Conservation (phyloP, 1,140 invertebrate species). For the Ganaspis sp. region DNA sequence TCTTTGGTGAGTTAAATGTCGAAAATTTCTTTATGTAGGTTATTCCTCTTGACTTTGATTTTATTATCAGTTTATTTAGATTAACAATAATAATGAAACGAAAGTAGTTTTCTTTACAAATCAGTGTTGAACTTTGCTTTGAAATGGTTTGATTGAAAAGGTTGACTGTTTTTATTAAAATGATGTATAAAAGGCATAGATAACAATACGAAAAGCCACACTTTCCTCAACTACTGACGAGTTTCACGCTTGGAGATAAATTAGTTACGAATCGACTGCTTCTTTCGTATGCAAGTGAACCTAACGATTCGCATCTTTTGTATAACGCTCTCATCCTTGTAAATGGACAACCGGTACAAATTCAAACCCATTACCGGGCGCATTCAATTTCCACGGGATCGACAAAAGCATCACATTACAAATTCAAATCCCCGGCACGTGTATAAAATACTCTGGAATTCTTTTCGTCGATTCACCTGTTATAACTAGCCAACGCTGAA, state of each 20-base stretch:
- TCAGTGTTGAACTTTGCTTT: background rate
- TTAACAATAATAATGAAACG: too few relatives aligned
- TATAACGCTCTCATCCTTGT: constrained; percentile 51
- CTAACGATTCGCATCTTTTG: constrained; percentile 26
- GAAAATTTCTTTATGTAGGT: too few relatives aligned
- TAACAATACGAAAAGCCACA: background rate
- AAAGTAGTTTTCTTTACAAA: too few relatives aligned
- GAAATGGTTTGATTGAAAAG: background rate
- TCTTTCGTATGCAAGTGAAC: constrained; percentile 25
- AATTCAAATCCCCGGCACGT: constrained; percentile 70
- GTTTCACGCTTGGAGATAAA: constrained; percentile 14
- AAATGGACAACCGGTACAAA: constrained; percentile 59
- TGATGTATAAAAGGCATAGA: background rate
- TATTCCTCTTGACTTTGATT: too few relatives aligned
- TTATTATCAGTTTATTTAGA: too few relatives aligned
- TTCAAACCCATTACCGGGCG: constrained; percentile 64
- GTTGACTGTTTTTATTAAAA: background rate
- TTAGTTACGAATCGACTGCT: constrained; percentile 21
- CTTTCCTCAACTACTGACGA: background rate
- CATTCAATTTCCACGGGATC: constrained; percentile 70
- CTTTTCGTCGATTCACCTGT: constrained; percentile 64
- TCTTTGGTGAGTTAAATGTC: too few relatives aligned
- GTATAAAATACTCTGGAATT: constrained; percentile 63
- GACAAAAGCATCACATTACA: constrained; percentile 70
- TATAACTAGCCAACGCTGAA: background rate